Conservation (phyloP, 2,888 invertebrate species). For the Anthophora plumipes region DNA sequence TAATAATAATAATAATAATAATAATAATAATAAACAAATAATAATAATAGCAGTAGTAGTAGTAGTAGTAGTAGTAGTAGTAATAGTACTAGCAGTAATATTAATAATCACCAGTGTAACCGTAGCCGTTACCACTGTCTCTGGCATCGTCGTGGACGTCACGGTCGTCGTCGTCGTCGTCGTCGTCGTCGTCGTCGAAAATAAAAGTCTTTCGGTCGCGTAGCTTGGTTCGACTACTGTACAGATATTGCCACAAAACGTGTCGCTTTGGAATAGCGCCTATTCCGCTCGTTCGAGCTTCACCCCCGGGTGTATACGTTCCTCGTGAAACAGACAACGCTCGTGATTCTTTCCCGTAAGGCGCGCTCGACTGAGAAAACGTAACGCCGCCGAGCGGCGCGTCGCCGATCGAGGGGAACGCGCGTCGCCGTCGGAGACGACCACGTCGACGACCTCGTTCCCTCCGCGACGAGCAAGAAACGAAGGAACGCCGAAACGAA, state of each 20-base stretch:
- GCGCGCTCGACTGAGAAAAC: conserved; percentile 1
- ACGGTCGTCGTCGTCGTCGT: conserved; percentile 9
- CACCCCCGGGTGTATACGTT: conserved; percentile 17
- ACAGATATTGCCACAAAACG: conserved; percentile 55
- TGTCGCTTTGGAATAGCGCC: conserved; percentile 53
- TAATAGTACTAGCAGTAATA: conserved; percentile 19
- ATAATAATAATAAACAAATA: conserved; percentile 9
- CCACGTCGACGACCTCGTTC: neutral
- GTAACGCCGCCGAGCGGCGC: conserved; percentile 20
- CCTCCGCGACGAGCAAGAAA: conserved; percentile 14
- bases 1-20: conserved; percentile 33
- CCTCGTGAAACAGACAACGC: conserved; percentile 25
- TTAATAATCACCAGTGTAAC: conserved; percentile 45
- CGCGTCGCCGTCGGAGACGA: neutral
- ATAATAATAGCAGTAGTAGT: conserved; percentile 26
- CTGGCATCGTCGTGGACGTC: neutral
- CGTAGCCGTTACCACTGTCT: conserved; percentile 31
- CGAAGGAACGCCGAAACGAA: conserved; percentile 41
- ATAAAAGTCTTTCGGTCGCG: conserved; percentile 14
- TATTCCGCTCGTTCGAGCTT: conserved; percentile 32
- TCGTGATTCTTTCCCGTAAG: neutral
- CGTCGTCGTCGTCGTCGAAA: neutral
- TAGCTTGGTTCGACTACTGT: conserved; percentile 42
- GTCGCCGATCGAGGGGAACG: conserved; percentile 1
- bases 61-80: conserved; percentile 26